phyloP scores from a whole-genome alignment of 2,113 vertebrate species.

The Anser brachyrhynchus region DNA sequence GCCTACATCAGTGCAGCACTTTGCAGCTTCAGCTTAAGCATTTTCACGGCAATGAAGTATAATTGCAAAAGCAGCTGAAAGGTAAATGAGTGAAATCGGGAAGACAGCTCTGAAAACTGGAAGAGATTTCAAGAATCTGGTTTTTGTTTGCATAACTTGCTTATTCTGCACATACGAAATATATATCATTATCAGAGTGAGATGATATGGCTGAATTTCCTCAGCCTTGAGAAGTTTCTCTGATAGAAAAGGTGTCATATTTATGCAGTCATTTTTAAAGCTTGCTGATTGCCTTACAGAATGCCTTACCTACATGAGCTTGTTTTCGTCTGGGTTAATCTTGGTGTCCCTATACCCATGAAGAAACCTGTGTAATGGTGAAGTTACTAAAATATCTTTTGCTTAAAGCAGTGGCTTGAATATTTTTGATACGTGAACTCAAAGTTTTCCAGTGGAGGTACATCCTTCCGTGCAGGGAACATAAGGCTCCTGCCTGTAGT shows the following conservation, averaged over 20 bases:
- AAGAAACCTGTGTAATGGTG: not conserved
- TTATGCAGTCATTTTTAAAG: not conserved
- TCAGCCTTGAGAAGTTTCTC: not conserved
- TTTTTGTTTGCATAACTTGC: not conserved
- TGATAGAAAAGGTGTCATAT: not conserved
- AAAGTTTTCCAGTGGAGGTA: not conserved
- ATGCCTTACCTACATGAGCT: not conserved
- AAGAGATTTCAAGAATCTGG: not conserved
- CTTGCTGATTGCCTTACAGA: not conserved
- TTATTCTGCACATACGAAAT: not conserved
- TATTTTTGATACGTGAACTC: not conserved
- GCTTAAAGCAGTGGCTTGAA: rapidly evolving
- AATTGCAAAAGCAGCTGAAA: not conserved
- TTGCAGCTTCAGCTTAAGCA: not conserved
- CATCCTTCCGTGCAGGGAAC: not conserved
- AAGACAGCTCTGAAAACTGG: not conserved
- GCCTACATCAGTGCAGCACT: not conserved
- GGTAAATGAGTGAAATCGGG: not conserved
- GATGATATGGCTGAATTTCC: not conserved
- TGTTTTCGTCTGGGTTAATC: not conserved
- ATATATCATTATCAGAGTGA: not conserved
- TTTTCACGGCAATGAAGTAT: not conserved
- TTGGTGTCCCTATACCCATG: not conserved
- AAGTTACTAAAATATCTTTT: not conserved
- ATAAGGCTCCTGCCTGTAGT: not conserved